Evolutionary conservation across 2,797 vertebrate species (phyloP), one percentile per base, ranked within the genome.

Genomic region (Neostethus bicornis): DNA sequence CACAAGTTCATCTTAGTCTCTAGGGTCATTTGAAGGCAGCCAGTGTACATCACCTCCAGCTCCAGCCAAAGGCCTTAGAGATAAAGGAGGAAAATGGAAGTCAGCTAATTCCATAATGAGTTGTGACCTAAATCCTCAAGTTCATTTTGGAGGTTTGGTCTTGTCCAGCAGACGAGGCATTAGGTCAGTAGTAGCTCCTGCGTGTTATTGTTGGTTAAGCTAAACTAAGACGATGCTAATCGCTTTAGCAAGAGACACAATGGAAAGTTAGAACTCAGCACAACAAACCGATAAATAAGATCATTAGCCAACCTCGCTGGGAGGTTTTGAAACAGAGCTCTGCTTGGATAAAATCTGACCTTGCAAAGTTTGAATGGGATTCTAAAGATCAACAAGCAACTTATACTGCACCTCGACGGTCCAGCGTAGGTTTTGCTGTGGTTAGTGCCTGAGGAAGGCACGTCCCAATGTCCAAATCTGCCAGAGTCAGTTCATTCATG

Each of bases 1-100:
- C 89, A 92, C 73, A 96, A 86, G 82, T 95, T 94, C 93, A 96
- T 94, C 80, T 96, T 96, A 0, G 95, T 96, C 84, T 95, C 91
- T 4, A 96, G 90, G 0, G 93, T 94, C 92, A 96, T 94, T 86
- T 94, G 93, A 66, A 96, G 85, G 1, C 90, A 90, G 48, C 94
- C 94, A 0, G 88, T 92, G 87, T 96, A 96, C 58, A 88, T 64
- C 71, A 96, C 63, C 62, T 95, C 93, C 88, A 95, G 68, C 80
- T 95, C 92, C 70, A 96, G 81, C 95, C 95, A 96, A 70, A 96
- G 84, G 41, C 95, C 95, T 96, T 71, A 24, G 48, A 11, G 57
- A 52, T 7, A 42, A 37, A 59, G n/a, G 4, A 29, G n/a, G 28
- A 4, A 2, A 6, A 25, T 10, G 34, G 19, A 24, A 12, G 8